Conservation (phyloP, 2,888 invertebrate species). For the Stictocephala bisonia region DNA sequence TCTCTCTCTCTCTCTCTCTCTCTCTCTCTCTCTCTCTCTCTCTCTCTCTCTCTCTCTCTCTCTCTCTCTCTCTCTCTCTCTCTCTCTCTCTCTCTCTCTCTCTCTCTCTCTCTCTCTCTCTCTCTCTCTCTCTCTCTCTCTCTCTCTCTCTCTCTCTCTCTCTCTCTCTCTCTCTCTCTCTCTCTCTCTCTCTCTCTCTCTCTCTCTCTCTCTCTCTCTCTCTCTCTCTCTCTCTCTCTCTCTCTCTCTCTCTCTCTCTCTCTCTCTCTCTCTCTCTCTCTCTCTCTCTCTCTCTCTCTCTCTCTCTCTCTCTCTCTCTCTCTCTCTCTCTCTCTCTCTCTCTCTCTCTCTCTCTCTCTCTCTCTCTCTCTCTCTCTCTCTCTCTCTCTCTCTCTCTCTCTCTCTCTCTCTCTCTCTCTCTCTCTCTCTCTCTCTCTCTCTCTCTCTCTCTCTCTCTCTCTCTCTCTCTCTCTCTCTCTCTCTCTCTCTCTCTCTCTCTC, state of each 20-base stretch:
- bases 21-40: constrained; percentile 29
- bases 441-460: neutral
- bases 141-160: constrained; percentile 10
- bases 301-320: neutral
- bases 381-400: neutral
- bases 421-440: neutral
- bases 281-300: neutral
- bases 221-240: neutral
- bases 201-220: neutral
- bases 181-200: neutral
- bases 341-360: neutral
- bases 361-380: neutral
- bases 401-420: neutral
- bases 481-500: neutral
- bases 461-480: neutral
- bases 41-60: constrained; percentile 20
- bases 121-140: constrained; percentile 19
- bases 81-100: constrained; percentile 18
- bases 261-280: neutral
- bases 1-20: constrained; percentile 29
- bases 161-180: constrained; percentile 1
- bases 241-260: neutral
- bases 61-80: constrained; percentile 19
- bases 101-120: constrained; percentile 17
- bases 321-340: constrained; percentile 13